Evolutionary conservation across 2,113 vertebrate genomes (phyloP).

Genomic region (Anolis sagrei): DNA sequence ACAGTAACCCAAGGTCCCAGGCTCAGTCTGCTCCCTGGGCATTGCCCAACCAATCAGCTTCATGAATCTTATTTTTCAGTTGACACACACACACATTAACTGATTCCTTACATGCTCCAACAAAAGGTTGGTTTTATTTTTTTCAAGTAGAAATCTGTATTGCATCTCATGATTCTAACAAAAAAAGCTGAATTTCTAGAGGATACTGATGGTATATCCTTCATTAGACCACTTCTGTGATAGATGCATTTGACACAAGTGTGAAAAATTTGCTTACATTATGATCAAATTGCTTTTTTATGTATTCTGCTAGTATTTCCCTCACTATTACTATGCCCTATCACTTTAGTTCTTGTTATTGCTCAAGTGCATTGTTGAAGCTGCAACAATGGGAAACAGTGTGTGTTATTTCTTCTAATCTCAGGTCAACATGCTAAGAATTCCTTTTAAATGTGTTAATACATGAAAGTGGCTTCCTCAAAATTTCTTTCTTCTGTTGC

Average conservation of each 20-base stretch:
- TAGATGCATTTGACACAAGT: not conserved
- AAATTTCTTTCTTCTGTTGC: not conserved
- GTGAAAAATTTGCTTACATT: not conserved
- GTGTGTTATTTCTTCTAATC: not conserved
- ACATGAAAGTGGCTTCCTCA: not conserved
- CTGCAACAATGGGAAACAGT: not conserved
- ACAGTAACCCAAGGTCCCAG: too few relatives aligned
- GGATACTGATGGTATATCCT: not conserved
- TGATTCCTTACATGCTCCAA: too few relatives aligned
- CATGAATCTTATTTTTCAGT: too few relatives aligned
- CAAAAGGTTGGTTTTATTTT: too few relatives aligned
- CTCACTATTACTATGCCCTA: too few relatives aligned
- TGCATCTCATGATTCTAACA: too few relatives aligned
- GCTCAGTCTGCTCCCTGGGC: too few relatives aligned
- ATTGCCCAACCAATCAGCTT: too few relatives aligned
- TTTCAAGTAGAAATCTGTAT: too few relatives aligned
- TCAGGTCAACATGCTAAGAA: not conserved
- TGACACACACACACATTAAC: too few relatives aligned
- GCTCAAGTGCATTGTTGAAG: not conserved
- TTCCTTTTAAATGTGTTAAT: not conserved
- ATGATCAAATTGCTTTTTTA: not conserved
- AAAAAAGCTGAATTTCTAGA: too few relatives aligned
- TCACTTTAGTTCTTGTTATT: too few relatives aligned
- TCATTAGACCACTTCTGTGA: conserved; percentile 10
- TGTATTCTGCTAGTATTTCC: not conserved